These are phyloP conservation scores for Podarcis cretensis DNA, from an alignment of 2,113 vertebrate species.

Conservation along the genomic window DNA sequence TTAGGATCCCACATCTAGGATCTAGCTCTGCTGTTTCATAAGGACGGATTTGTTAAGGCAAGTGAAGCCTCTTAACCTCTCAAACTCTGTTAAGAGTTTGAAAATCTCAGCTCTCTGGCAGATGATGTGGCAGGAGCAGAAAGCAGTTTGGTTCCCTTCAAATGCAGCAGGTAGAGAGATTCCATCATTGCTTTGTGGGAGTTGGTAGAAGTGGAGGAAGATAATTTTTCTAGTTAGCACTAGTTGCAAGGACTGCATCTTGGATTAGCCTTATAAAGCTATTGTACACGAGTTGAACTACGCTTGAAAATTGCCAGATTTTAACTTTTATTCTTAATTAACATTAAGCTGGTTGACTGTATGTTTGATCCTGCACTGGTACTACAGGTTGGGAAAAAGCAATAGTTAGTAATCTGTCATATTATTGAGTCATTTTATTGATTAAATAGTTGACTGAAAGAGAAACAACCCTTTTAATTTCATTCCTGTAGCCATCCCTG, in stretches of 20 bases:
- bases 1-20: constrained; percentile 2
- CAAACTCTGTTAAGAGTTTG: background rate
- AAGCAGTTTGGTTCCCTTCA: background rate
- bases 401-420: background rate
- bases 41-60: constrained; percentile 42
- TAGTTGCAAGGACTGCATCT: background rate
- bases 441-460: background rate
- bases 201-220: background rate
- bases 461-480: background rate
- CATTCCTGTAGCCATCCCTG: too few relatives aligned
- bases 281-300: background rate
- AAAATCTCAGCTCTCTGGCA: background rate
- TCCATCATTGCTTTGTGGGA: background rate
- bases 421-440: background rate
- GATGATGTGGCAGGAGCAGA: background rate
- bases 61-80: constrained; percentile 23
- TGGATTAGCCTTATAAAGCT: background rate
- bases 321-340: constrained; percentile 5
- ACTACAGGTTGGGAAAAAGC: background rate
- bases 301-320: constrained; percentile 18
- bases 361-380: constrained; percentile 26
- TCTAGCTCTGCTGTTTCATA: background rate
- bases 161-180: background rate
- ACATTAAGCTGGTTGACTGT: constrained; percentile 27
- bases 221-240: background rate